Evolutionary conservation across 2,113 vertebrate species (phyloP), one percentile per base, ranked within the genome.

Genomic region (Malurus alboscapulatus): DNA sequence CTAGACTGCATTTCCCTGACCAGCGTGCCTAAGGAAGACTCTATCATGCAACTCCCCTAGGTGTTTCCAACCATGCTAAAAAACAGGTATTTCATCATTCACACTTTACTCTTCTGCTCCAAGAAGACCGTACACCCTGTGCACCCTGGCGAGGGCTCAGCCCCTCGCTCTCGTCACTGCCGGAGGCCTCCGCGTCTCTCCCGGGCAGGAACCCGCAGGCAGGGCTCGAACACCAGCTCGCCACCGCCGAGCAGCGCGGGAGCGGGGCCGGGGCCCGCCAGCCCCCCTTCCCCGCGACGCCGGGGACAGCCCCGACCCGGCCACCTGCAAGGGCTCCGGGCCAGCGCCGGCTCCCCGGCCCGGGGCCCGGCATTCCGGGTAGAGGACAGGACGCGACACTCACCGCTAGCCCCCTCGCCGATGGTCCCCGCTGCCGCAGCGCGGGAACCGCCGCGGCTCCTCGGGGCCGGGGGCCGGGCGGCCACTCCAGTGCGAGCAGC

Each of bases 401-500:
- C 86, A 97, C 96, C 95, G 30, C 38, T 44, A 51, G 21, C 24
- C 14, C 36, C 34, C 32, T 55, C 44, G 15, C 53, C 45, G 42
- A 68, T 8, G 22, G 12, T 25, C 8, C n/a, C 61, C 19, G 42
- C 30, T 4, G 36, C 45, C 14, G 17, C 32, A 29, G 25, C 32
- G 8, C 34, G 21, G 40, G 16, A 67, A 61, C 42, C 45, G 32
- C 92, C 80, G 26, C 45, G 74, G 63, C 61, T 89, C 47, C 63
- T 13, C 9, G 87, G 32, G 18, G 88, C 34, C 27, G 74, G 74
- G 11, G 77, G n/a, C 36, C 61, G 62, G 6, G 20, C 84, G 20
- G 91, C 65, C 36, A 61, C 82, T 50, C 66, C 69, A 14, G 77
- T 36, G 63, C 95, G 45, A 83, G 81, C 90, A 13, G 92, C 47